A percentile compares a stretch with the other conserved stretches of the same genome.
Conservation (phyloP, 2,888 invertebrate genomes). For the Lithophane ornitopus region DNA sequence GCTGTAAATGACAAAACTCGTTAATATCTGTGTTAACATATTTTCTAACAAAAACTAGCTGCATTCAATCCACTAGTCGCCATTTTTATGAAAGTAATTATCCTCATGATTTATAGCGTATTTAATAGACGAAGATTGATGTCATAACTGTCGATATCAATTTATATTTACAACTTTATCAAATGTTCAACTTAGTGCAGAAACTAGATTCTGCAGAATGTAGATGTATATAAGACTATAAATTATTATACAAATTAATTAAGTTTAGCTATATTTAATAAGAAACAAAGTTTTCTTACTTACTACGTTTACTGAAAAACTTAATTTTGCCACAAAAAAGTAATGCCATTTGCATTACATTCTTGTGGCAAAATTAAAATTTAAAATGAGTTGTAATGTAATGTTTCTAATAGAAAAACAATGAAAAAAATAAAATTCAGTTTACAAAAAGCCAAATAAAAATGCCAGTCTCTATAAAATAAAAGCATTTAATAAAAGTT, state of each 20-base stretch:
- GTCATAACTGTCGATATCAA: slow-evolving; percentile 31
- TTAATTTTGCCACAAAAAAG: too few relatives aligned
- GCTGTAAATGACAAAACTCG: slow-evolving; percentile 14
- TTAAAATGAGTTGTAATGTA: too few relatives aligned
- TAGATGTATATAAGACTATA: background rate
- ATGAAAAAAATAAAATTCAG: background rate
- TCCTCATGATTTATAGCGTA: slow-evolving; percentile 28
- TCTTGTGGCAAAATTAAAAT: too few relatives aligned
- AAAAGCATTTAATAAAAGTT: slow-evolving; percentile 60
- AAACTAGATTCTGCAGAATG: background rate
- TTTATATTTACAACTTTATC: slow-evolving; percentile 46
- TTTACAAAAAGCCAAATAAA: slow-evolving; percentile 28
- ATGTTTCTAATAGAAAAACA: background rate
- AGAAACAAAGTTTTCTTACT: background rate
- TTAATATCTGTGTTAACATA: slow-evolving; percentile 23
- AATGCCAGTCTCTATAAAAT: slow-evolving; percentile 27
- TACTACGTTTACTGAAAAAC: too few relatives aligned
- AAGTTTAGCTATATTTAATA: background rate
- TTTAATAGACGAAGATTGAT: slow-evolving; percentile 34
- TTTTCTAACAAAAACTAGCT: slow-evolving; percentile 19
- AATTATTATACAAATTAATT: slow-evolving; percentile 11
- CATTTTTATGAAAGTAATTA: slow-evolving; percentile 29
- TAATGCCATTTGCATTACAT: too few relatives aligned
- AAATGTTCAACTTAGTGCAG: slow-evolving; percentile 10
- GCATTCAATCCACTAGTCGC: slow-evolving; percentile 1